phyloP scores from a whole-genome alignment of 1,140 invertebrate species.

The Sminthurides bifidus region DNA sequence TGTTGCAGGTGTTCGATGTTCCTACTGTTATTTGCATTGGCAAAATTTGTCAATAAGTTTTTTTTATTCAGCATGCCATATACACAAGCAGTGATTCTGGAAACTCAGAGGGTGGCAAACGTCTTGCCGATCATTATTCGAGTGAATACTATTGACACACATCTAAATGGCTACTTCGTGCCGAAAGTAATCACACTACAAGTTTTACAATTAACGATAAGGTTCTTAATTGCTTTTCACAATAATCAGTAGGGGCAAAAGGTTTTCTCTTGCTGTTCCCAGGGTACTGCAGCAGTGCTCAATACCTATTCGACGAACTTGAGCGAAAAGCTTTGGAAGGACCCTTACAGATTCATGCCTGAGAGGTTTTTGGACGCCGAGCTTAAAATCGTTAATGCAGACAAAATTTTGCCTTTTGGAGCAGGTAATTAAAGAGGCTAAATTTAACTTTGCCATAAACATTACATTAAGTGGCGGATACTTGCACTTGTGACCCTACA shows the following conservation, averaged over 20 bases:
- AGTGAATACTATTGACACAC: conserved; percentile 56
- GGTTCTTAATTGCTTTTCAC: no score
- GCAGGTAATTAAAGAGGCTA: background rate
- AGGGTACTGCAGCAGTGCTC: conserved; percentile 69
- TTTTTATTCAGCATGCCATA: conserved; percentile 51
- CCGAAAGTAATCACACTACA: conserved; percentile 61
- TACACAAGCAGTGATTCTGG: conserved; percentile 59
- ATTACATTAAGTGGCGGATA: no score
- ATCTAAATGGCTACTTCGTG: conserved; percentile 55
- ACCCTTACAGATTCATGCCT: conserved; percentile 60
- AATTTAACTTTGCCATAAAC: background rate
- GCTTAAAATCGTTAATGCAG: conserved; percentile 10
- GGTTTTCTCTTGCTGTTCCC: conserved; percentile 17
- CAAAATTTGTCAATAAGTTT: background rate
- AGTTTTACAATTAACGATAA: background rate
- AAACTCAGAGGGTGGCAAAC: conserved; percentile 63
- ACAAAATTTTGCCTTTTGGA: conserved; percentile 11
- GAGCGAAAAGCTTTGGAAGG: conserved; percentile 52
- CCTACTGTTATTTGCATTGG: background rate
- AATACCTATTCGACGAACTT: conserved; percentile 64
- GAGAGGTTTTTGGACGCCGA: conserved; percentile 59
- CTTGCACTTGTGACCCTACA: no score
- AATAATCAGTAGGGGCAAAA: no score
- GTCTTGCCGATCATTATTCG: conserved; percentile 56
- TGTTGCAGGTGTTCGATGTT: background rate